Percentiles rank a stretch among this genome's conserved stretches.
phyloP scores from a whole-genome alignment of 2,113 vertebrate genomes.

The Atlantisia rogersi region DNA sequence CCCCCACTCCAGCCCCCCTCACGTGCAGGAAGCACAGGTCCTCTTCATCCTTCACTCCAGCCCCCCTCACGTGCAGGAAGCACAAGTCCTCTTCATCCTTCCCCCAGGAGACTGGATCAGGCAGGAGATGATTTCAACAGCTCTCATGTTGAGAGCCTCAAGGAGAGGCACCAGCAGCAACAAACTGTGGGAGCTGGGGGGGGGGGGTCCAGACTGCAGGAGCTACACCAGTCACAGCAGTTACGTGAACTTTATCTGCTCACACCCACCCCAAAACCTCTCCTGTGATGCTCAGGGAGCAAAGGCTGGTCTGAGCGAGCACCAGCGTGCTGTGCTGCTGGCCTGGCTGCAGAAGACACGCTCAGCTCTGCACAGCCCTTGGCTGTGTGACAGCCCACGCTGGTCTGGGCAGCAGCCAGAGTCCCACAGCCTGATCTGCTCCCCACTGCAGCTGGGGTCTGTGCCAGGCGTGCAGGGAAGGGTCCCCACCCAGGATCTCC shows the following conservation, averaged over 20 bases:
- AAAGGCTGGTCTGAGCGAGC: not conserved
- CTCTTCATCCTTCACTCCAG: not conserved
- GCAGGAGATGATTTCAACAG: not conserved
- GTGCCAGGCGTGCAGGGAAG: too few species aligned
- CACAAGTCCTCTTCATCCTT: not conserved
- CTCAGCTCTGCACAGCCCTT: not conserved
- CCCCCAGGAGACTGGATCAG: not conserved
- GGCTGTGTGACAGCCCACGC: not conserved
- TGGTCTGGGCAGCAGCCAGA: too few species aligned
- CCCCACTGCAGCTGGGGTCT: not conserved
- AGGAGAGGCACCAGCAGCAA: not conserved
- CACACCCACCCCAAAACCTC: not conserved
- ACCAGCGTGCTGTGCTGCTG: not conserved
- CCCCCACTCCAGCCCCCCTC: not conserved
- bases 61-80: not conserved
- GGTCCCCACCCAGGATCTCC: not conserved
- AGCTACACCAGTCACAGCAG: too few species aligned
- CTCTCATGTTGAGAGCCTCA: not conserved
- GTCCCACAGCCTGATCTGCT: accelerated
- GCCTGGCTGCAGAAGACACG: not conserved
- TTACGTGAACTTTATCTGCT: accelerated
- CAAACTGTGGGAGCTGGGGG: not conserved
- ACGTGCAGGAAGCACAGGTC: not conserved
- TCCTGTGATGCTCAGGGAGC: not conserved
- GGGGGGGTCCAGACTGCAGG: too few species aligned